A percentile compares a stretch with the other conserved stretches of the same genome.
These are phyloP conservation scores for Drosophila lini DNA, from an alignment of 1,140 invertebrate genomes.

Conservation along the genomic window DNA sequence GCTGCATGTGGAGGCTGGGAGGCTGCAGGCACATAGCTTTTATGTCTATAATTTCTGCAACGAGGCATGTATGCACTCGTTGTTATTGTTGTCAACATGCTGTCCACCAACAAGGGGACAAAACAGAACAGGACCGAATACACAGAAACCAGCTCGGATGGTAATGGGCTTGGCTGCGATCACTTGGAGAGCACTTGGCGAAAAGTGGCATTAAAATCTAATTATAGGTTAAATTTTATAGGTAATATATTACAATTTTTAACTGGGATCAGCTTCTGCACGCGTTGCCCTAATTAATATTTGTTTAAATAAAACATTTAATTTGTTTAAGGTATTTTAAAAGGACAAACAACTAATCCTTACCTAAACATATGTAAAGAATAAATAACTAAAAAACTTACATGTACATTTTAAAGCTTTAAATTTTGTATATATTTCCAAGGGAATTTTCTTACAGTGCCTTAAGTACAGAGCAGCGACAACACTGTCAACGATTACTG, in stretches of 20 bases:
- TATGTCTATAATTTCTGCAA: slow-evolving; percentile 67
- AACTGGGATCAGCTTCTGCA: too few species aligned
- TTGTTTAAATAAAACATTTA: neutral
- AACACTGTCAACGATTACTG: slow-evolving; percentile 52
- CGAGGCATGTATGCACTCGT: slow-evolving; percentile 54
- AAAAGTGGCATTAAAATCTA: neutral
- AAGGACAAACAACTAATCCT: neutral
- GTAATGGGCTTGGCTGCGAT: slow-evolving; percentile 49
- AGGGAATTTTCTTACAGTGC: neutral
- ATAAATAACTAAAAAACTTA: neutral
- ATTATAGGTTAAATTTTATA: neutral
- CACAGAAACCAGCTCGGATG: slow-evolving; percentile 27
- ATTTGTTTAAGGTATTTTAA: neutral
- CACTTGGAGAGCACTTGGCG: slow-evolving; percentile 43
- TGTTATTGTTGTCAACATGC: slow-evolving; percentile 75
- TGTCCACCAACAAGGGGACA: slow-evolving; percentile 64
- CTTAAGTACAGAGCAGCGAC: slow-evolving; percentile 25
- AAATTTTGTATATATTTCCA: rapidly evolving
- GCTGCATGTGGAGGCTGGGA: slow-evolving; percentile 28
- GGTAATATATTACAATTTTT: too few species aligned
- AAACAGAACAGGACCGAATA: slow-evolving; percentile 12
- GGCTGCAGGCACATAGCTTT: slow-evolving; percentile 41
- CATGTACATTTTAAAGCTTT: neutral
- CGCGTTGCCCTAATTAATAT: too few species aligned
- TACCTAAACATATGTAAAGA: neutral